Base-by-base conservation (phyloP, 92 coral and sea anemone genomes). In the Scolanthus callimorphus region DNA sequence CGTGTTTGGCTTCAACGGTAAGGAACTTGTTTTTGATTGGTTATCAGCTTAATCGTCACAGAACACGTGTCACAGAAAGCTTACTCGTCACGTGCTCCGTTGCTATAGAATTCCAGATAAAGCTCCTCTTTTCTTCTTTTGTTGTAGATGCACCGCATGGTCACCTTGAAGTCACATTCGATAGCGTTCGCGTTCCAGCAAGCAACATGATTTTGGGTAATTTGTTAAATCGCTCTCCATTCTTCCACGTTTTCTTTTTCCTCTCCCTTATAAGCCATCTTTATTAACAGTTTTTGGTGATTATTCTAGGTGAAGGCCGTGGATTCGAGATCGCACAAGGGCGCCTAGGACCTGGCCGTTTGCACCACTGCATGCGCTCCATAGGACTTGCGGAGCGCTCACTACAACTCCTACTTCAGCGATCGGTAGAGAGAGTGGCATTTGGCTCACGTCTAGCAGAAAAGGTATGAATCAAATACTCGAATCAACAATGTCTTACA, bases 321-420 rank as follows among this genome's bases (percentile, higher is more conserved):
- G 99, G 99, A 45, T 94, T 94, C 70, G 99, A 94, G 75, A 94
- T 94, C 62, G 96, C 99, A 2, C 99, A 94, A 60, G 99, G 99
- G 6, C 99, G 99, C 53, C 57, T 94, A 58, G 99, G 99, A 17
- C 99, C 99, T 37, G 99, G 99, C 10, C 85, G 99, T 0, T 70
- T 94, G 26, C 99, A 94, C 48, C 96, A 94, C 73, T 94, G 99
- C 31, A 94, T 94, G 99, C 91, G 99, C 15, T 19, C 69, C 12
- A 67, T 94, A 20, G 99, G 99, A 24, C 20, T 70, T 56, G 96
- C 99, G 25, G 96, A 94, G 67, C 85, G 86, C 29, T 77, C 99
- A 31, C 84, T 94, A 55, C 76, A 88, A 21, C 80, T 94, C 22
- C 62, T 94, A 76, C 69, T 88, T 41, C 61, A 81, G 25, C 91